Conservation (phyloP, 2,888 invertebrate species). For the Schizotus pectinicornis region DNA sequence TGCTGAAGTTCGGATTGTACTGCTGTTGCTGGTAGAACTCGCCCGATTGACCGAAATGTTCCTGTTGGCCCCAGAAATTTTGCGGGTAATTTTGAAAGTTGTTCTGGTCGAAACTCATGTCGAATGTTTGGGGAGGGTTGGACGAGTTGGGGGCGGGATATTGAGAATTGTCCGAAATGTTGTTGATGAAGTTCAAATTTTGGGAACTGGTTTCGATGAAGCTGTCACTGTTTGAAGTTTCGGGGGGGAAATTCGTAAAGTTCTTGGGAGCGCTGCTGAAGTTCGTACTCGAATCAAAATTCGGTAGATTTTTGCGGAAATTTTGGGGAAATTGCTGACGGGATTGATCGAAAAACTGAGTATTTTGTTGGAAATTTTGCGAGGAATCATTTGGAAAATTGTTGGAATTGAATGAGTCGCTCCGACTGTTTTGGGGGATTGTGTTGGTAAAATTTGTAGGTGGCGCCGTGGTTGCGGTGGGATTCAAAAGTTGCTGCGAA, state of each 20-base stretch:
- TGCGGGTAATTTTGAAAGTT: slow-evolving; percentile 22
- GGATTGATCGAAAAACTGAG: not conserved
- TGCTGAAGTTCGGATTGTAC: slow-evolving; percentile 42
- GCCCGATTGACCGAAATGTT: slow-evolving; percentile 20
- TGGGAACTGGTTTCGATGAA: slow-evolving; percentile 1
- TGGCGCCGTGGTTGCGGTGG: not conserved
- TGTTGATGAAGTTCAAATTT: slow-evolving; percentile 22
- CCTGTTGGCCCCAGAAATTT: slow-evolving; percentile 20
- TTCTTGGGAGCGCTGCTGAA: slow-evolving; percentile 1
- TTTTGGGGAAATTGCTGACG: slow-evolving; percentile 33
- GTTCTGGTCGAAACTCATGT: slow-evolving; percentile 9
- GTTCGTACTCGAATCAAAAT: not conserved
- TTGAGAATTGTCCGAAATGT: slow-evolving; percentile 30
- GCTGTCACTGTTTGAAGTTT: too few relatives aligned
- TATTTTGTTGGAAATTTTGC: slow-evolving; percentile 21
- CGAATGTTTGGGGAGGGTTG: slow-evolving; percentile 14
- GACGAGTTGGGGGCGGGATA: slow-evolving; percentile 8
- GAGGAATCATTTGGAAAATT: slow-evolving; percentile 13
- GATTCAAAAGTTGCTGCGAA: slow-evolving; percentile 5
- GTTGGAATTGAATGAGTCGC: slow-evolving; percentile 2
- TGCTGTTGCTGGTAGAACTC: slow-evolving; percentile 40
- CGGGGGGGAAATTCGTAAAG: not conserved
- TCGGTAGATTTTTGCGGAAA: slow-evolving; percentile 1
- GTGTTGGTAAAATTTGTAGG: slow-evolving; percentile 36
- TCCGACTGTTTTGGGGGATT: not conserved